These are phyloP conservation scores for Dorcus parallelipipedus DNA, from an alignment of 2,888 invertebrate species.

Conservation along the genomic window DNA sequence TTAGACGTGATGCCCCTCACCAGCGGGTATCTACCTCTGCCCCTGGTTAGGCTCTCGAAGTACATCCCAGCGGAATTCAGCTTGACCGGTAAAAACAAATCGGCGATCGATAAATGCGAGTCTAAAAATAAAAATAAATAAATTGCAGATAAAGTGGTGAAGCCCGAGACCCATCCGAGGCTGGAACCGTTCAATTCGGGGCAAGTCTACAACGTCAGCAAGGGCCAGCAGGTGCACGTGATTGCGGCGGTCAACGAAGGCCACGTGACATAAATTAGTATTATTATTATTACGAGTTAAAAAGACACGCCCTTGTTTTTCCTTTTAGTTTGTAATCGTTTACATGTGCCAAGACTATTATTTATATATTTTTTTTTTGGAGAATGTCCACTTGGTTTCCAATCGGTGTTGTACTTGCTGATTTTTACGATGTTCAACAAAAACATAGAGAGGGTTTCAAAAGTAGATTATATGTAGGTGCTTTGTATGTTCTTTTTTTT, in stretches of 20 bases:
- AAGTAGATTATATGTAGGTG: no score
- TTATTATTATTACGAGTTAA: background rate
- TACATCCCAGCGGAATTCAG: conserved; percentile 73
- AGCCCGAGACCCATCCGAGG: conserved; percentile 65
- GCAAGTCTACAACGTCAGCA: conserved; percentile 90
- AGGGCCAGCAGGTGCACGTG: conserved; percentile 88
- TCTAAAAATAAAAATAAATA: background rate
- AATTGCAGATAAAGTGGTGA: conserved; percentile 47
- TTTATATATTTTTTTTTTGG: background rate
- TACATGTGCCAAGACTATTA: background rate
- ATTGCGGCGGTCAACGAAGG: conserved; percentile 49
- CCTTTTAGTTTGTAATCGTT: background rate
- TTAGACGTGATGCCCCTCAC: conserved; percentile 92
- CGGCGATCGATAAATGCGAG: background rate
- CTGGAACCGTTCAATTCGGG: conserved; percentile 86
- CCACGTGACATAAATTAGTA: conserved; percentile 7
- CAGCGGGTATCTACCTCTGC: conserved; percentile 85
- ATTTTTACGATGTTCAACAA: no score
- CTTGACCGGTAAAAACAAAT: conserved; percentile 13
- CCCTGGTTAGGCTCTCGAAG: conserved; percentile 82
- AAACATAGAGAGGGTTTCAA: no score
- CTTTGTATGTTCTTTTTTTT: no score
- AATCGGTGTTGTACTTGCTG: no score
- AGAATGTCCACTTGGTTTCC: no score
- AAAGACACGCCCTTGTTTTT: background rate